Percentiles rank a stretch among this genome's conserved stretches.
phyloP scores from a whole-genome alignment of 2,888 invertebrate genomes.

The Drosophila conformis region DNA sequence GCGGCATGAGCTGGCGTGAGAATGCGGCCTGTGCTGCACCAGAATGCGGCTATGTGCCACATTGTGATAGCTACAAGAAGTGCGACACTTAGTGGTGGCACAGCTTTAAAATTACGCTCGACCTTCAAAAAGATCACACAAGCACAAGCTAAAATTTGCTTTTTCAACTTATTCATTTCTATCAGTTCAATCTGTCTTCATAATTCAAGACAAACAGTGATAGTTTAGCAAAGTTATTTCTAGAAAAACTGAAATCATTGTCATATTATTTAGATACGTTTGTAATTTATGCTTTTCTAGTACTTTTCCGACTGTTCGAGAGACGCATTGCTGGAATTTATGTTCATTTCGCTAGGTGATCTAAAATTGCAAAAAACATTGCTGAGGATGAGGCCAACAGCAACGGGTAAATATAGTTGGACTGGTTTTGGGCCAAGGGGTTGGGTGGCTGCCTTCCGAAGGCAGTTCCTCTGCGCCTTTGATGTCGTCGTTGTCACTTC shows the following conservation, averaged over 20 bases:
- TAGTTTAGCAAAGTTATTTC: not conserved
- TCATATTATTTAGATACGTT: not conserved
- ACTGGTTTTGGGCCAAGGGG: not conserved
- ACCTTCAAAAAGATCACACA: not conserved
- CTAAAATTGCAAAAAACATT: constrained; percentile 27
- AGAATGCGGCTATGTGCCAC: constrained; percentile 17
- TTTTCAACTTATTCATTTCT: not conserved
- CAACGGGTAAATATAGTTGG: constrained; percentile 11
- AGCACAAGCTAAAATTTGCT: not conserved
- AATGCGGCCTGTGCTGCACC: constrained; percentile 47
- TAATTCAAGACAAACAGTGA: not conserved
- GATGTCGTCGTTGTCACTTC: constrained; percentile 82
- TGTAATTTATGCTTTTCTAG: not conserved
- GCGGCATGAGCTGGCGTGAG: constrained; percentile 26
- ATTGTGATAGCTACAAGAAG: constrained; percentile 14
- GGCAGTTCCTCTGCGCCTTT: constrained; percentile 56
- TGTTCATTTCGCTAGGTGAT: constrained; percentile 36
- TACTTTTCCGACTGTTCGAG: not conserved
- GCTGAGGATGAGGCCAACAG: constrained; percentile 6
- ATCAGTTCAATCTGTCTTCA: not conserved
- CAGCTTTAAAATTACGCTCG: not conserved
- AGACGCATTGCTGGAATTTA: constrained; percentile 46
- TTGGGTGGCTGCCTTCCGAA: constrained; percentile 11
- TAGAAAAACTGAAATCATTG: not conserved
- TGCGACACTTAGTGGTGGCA: constrained; percentile 29